Evolutionary conservation across 2,888 invertebrate genomes (phyloP), one percentile per base, ranked within the genome.

Genomic region (Amblyjoppa fuscipennis): DNA sequence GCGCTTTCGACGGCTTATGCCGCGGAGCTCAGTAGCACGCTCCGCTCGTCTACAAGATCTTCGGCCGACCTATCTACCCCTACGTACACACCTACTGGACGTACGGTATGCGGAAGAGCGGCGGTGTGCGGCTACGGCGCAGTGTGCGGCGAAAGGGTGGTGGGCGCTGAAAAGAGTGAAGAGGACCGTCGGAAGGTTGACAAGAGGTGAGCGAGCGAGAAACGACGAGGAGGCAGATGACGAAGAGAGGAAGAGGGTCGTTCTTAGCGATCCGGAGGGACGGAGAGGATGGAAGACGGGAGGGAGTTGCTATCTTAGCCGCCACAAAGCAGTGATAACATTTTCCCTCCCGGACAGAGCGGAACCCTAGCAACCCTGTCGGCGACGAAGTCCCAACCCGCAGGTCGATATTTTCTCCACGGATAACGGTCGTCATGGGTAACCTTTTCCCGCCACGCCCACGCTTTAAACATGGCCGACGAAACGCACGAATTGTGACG

Each of bases 301-400:
- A 89, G 91, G 90, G 91, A 90, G 92, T 91, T 94, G 94, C 92
- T 94, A 94, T 94, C 94, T 94, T 94, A 94, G 93, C 92, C 93
- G 93, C 94, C 93, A 93, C 94, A 94, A 94, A 94, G 94, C 93
- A 94, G 94, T 93, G 94, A 94, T 94, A 94, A 94, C 93, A 94
- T 94, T 94, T 94, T 94, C 93, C 93, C 93, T 94, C 93, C 93
- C 92, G 92, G 92, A 93, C 91, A 92, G 93, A 92, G 59, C 20
- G 28, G 59, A 59, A 93, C 92, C 93, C 92, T 93, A 93, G 93
- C 93, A 93, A 93, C 93, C 92, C 93, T 92, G 92, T 86, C 80
- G 87, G 87, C 83, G 85, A 84, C 82, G 86, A 84, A 80, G 88
- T 82, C n/a, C 64, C 73, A 79, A 83, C 80, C 83, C 85, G 85